Base-by-base conservation (phyloP, 2,797 vertebrate genomes). In the Tenualosa ilisha region DNA sequence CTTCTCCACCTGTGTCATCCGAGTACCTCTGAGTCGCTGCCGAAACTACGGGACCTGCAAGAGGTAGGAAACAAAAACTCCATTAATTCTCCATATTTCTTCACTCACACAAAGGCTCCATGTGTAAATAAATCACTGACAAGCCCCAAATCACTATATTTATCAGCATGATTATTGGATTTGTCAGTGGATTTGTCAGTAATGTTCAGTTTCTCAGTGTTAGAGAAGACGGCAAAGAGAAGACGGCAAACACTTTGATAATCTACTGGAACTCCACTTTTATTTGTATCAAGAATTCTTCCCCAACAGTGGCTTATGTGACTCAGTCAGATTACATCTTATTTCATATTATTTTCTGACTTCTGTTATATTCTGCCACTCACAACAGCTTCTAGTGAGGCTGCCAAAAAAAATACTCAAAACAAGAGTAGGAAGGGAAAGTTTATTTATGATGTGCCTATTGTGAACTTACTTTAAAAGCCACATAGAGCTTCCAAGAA, bases 21-120 rank as follows among this genome's bases (percentile, higher is more conserved):
- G 97, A 87, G 92, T 98, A 0, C 97, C 97, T 0, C 96, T 99
- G 50, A 98, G 98, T 75, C 97, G 97, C 84, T 99, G 98, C 81
- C 90, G 93, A 40, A 95, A 93, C n/a, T 95, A 98, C 0, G 95
- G 94, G 24, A 91, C 95, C 1, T 99, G 98, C 89, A 97, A 93
- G 93, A 96, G 93, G 97, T 99, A 93, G 81, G 96, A 87, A 3
- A 12, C 72, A 46, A 4, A 46, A 46, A 46, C 46, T 46, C 46
- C 46, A 46, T 1, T 46, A 51, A 51, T 49, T 49, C 46, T 49
- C 0, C 46, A 9, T 51, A 2, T 12, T 9, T 51, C 50, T 51
- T 51, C 11, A 51, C 50, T 65, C 11, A 17, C 40, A 72, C 17
- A 6, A 72, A 37, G 31, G 26, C 15, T 72, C 12, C 4, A 40